Evolutionary conservation across 2,888 invertebrate species (phyloP).

Genomic region (Limenitis arthemis): DNA sequence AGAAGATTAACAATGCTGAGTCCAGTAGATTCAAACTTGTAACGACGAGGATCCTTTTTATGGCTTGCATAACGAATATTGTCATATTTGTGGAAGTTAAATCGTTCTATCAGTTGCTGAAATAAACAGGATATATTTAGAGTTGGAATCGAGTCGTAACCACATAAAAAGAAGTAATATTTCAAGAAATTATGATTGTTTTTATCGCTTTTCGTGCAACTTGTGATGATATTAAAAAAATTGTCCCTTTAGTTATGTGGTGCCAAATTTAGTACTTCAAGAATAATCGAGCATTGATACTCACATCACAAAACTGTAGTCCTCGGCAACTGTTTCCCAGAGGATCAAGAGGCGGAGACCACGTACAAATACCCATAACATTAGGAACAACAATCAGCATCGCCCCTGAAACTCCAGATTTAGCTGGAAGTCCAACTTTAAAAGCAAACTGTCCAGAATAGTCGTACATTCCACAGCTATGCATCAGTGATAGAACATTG

Average conservation of each 20-base stretch:
- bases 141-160: background rate
- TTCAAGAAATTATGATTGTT: no score
- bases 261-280: no score
- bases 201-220: background rate
- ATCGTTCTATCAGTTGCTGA: slow-evolving; percentile 88
- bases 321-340: slow-evolving; percentile 94
- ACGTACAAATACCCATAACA: slow-evolving; percentile 95
- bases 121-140: slow-evolving; percentile 31
- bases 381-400: slow-evolving; percentile 96
- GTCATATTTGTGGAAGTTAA: slow-evolving; percentile 98
- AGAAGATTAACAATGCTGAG: slow-evolving; percentile 93
- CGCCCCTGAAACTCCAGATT: slow-evolving; percentile 94
- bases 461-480: slow-evolving; percentile 97
- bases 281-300: background rate
- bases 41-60: slow-evolving; percentile 93
- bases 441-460: slow-evolving; percentile 98
- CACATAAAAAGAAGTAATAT: no score
- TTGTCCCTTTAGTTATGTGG: no score
- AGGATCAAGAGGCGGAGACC: slow-evolving; percentile 94
- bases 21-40: slow-evolving; percentile 93
- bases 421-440: slow-evolving; percentile 90
- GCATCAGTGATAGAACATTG: slow-evolving; percentile 97
- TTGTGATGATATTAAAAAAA: background rate
- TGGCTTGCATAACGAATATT: slow-evolving; percentile 93
- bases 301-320: slow-evolving; percentile 90